Evolutionary conservation across 2,113 vertebrate genomes (phyloP), one percentile per base, ranked within the genome.

Genomic region (Neolamprologus variostigma): DNA sequence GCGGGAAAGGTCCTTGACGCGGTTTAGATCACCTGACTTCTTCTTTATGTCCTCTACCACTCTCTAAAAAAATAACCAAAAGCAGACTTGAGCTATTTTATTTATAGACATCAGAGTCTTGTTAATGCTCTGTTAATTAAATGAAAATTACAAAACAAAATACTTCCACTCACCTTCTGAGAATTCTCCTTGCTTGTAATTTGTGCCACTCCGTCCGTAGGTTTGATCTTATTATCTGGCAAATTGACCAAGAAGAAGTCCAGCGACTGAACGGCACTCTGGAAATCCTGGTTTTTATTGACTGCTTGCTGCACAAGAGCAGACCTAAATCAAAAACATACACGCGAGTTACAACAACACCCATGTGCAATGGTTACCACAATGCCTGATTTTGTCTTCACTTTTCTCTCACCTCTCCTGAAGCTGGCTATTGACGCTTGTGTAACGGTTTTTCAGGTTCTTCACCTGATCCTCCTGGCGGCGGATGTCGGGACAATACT

Each of bases 401-500:
- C 23, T 12, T 31, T 35, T 12, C 3, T 3, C 97, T 97, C 91
- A 99, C 98, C 98, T 94, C 33, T 97, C 95, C 63, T 98, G 97
- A 84, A 99, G 93, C 94, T 99, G 98, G 90, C 97, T 97, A 0
- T 94, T 97, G 45, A 98, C 88, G 0, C 94, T 96, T 0, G 97
- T 94, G 91, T 97, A 98, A 86, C 99, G 98, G 66, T 98, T 98
- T 0, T 96, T 98, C 93, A 99, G 97, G 37, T 92, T 95, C 73
- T 96, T 97, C 79, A 99, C 98, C 87, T 96, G 95, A 1, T 92
- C 86, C 93, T 96, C 96, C 93, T 99, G 98, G 7, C 95, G 95
- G 1, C 94, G 95, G 89, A 99, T 95, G 91, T 99, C 98, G 0
- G 97, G 98, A 87, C 98, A 99, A 94, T 96, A 99, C 92, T 99